phyloP scores from a whole-genome alignment of 1,140 invertebrate species.

The Phymorhynchus buccinoides region DNA sequence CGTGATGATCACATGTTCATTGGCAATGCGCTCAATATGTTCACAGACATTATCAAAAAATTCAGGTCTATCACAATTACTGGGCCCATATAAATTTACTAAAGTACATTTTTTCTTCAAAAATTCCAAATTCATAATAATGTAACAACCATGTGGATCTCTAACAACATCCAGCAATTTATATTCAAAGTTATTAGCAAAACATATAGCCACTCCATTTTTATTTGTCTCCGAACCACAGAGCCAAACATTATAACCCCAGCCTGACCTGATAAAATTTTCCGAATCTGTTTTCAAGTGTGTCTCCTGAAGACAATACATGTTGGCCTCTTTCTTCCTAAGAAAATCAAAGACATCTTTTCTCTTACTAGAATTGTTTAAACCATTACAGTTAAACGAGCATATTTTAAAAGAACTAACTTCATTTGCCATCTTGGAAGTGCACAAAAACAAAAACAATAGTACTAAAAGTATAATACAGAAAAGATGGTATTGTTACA shows the following conservation, averaged over 20 bases:
- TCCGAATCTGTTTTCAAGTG: slow-evolving; percentile 5
- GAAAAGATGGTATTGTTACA: too few relatives aligned
- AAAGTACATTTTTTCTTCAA: slow-evolving; percentile 2
- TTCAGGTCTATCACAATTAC: slow-evolving; percentile 11
- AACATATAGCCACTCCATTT: slow-evolving; percentile 5
- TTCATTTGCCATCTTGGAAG: not conserved
- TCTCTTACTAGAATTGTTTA: not conserved
- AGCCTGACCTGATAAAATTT: not conserved
- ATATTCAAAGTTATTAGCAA: slow-evolving; percentile 36
- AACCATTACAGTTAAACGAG: slow-evolving; percentile 8
- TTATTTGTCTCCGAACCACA: not conserved
- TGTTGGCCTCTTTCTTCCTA: not conserved
- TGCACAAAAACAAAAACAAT: too few relatives aligned
- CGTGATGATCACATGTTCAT: slow-evolving; percentile 21
- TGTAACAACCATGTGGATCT: slow-evolving; percentile 25
- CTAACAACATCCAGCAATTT: slow-evolving; percentile 1
- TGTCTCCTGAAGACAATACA: slow-evolving; percentile 23
- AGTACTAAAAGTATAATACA: too few relatives aligned
- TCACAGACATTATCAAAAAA: slow-evolving; percentile 28
- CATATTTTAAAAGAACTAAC: not conserved
- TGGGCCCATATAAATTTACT: slow-evolving; percentile 12
- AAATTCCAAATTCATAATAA: slow-evolving; percentile 28
- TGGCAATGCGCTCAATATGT: slow-evolving; percentile 20
- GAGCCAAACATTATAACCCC: slow-evolving; percentile 22
- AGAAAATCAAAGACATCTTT: slow-evolving; percentile 25